A percentile compares a stretch with the other conserved stretches of the same genome.
phyloP scores from a whole-genome alignment of 2,797 vertebrate species.

The Poeciliopsis infans region DNA sequence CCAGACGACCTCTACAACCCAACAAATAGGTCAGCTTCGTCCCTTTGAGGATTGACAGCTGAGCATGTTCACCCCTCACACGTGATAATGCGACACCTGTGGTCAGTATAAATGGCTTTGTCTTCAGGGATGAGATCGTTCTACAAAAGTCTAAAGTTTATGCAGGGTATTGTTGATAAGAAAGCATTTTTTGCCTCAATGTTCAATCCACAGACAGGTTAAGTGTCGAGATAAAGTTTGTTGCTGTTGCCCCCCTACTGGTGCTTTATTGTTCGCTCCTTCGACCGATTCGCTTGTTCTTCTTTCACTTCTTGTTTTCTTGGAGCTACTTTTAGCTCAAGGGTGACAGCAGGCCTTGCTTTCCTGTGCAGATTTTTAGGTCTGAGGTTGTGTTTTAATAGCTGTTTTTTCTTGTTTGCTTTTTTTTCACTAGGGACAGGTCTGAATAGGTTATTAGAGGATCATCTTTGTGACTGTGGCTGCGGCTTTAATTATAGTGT shows the following conservation, averaged over 20 bases:
- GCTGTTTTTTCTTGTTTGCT: slow-evolving; percentile 17
- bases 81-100: slow-evolving; percentile 49
- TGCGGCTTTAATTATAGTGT: slow-evolving; percentile 71
- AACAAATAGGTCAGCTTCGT: slow-evolving; percentile 38
- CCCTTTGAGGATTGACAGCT: slow-evolving; percentile 29
- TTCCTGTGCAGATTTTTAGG: slow-evolving; percentile 61
- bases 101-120: slow-evolving; percentile 48
- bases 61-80: slow-evolving; percentile 29
- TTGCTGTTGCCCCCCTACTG: neutral
- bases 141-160: slow-evolving; percentile 30
- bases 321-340: slow-evolving; percentile 21
- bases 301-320: slow-evolving; percentile 69
- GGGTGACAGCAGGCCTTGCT: slow-evolving; percentile 37
- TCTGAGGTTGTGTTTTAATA: slow-evolving; percentile 50
- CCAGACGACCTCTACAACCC: slow-evolving; percentile 44
- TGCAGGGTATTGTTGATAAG: slow-evolving; percentile 19
- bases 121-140: slow-evolving; percentile 20
- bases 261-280: slow-evolving; percentile 21
- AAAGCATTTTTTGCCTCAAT: slow-evolving; percentile 28
- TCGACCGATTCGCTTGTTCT: slow-evolving; percentile 46
- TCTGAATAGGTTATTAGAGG: slow-evolving; percentile 74
- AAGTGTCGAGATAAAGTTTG: slow-evolving; percentile 61
- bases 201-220: slow-evolving; percentile 59
- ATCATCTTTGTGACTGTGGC: slow-evolving; percentile 63
- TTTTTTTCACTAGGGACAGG: slow-evolving; percentile 39